Evolutionary conservation across 2,113 vertebrate species (phyloP).

Genomic region (Cardinalis cardinalis): DNA sequence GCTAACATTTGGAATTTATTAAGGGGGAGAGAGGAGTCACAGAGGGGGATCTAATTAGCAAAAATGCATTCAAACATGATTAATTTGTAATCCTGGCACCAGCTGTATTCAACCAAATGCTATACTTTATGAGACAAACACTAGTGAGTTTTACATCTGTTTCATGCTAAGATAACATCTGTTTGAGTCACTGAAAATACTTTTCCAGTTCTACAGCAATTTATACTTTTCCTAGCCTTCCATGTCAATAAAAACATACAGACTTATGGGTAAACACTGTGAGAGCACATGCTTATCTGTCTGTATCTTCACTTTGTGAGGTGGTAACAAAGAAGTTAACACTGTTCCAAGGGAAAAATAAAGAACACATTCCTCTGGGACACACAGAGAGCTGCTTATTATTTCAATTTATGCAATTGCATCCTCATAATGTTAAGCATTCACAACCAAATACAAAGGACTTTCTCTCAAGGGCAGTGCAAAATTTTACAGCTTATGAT

Average conservation of each 20-base stretch:
- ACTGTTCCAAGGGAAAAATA: neutral
- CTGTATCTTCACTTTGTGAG: neutral
- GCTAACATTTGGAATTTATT: slow-evolving; percentile 52
- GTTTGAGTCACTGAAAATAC: slow-evolving; percentile 56
- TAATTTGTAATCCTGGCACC: slow-evolving; percentile 76
- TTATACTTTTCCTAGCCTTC: slow-evolving; percentile 59
- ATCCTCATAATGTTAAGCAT: neutral
- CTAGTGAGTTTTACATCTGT: slow-evolving; percentile 76
- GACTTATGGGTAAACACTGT: neutral
- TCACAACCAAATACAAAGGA: neutral
- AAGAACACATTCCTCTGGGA: neutral
- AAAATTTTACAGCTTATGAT: neutral
- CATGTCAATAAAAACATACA: neutral
- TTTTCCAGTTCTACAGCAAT: slow-evolving; percentile 65
- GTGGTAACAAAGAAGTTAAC: neutral
- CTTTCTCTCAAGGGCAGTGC: neutral
- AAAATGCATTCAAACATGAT: slow-evolving; percentile 78
- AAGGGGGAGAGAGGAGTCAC: slow-evolving; percentile 33
- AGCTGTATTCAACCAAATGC: slow-evolving; percentile 78
- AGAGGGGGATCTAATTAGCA: slow-evolving; percentile 69
- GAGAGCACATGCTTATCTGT: neutral
- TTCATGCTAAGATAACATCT: slow-evolving; percentile 78
- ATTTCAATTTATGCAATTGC: neutral
- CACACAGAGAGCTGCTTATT: neutral
- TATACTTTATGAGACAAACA: slow-evolving; percentile 75